A percentile compares a stretch with the other conserved stretches of the same genome.
phyloP scores from a whole-genome alignment of 1,140 invertebrate species.

The Camponotus vicinus region DNA sequence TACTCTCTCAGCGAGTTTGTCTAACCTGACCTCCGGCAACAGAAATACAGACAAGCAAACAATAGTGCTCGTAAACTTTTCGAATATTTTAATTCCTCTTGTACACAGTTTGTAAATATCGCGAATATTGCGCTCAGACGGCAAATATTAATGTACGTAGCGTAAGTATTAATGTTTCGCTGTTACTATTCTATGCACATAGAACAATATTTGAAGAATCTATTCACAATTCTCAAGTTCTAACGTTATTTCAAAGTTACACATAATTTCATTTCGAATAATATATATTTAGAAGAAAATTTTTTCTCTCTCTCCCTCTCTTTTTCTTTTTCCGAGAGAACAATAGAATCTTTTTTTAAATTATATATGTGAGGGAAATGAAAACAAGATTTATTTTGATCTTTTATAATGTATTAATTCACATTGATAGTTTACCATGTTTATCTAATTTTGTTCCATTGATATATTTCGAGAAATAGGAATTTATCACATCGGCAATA shows the following conservation, averaged over 20 bases:
- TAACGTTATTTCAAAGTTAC: background rate
- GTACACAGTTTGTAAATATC: slow-evolving; percentile 4
- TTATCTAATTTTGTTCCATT: too few species aligned
- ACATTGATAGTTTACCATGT: too few species aligned
- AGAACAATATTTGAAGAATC: slow-evolving; percentile 16
- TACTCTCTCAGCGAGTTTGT: slow-evolving; percentile 32
- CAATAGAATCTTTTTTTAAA: background rate
- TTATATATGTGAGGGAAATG: slow-evolving; percentile 1
- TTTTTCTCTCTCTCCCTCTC: too few species aligned
- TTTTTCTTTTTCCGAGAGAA: background rate
- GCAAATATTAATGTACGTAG: background rate
- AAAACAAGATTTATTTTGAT: background rate
- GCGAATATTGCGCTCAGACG: background rate
- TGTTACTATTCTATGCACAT: background rate
- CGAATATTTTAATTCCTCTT: slow-evolving; percentile 40
- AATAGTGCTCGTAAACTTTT: slow-evolving; percentile 30
- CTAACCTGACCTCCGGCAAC: background rate
- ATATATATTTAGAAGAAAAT: background rate
- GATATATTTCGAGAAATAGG: slow-evolving; percentile 24
- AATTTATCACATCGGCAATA: slow-evolving; percentile 22
- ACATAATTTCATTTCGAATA: background rate
- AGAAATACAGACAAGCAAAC: slow-evolving; percentile 20
- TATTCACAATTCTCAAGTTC: background rate
- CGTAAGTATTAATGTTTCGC: background rate
- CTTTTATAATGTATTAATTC: background rate